These are phyloP conservation scores for Rhinella marina DNA, from an alignment of 2,797 vertebrate species.

Conservation along the genomic window DNA sequence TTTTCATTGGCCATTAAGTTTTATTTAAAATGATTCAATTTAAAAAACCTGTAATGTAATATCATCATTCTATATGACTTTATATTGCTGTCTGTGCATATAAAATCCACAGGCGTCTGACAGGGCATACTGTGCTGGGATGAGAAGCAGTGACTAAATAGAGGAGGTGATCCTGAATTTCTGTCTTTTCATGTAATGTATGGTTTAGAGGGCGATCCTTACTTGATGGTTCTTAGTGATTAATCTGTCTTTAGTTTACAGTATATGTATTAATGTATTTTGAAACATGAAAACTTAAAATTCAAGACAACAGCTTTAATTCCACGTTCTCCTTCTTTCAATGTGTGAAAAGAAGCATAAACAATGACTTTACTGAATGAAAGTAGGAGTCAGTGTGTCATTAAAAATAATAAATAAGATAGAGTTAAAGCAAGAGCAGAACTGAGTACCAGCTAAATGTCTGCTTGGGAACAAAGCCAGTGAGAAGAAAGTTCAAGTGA, in stretches of 20 bases:
- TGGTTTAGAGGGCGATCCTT: background rate
- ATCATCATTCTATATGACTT: too few species aligned
- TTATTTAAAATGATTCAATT: too few species aligned
- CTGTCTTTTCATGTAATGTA: too few species aligned
- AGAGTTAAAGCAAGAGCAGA: conserved; percentile 22
- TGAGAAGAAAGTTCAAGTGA: conserved; percentile 26
- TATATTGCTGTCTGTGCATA: too few species aligned
- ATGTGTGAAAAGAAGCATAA: conserved; percentile 38
- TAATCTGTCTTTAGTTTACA: background rate
- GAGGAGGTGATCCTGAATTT: too few species aligned
- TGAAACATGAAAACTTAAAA: background rate
- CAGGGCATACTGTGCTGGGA: too few species aligned
- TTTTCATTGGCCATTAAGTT: too few species aligned
- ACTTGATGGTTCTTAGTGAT: background rate
- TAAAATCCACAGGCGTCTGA: too few species aligned
- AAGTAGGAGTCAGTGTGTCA: conserved; percentile 28
- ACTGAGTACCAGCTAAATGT: conserved; percentile 42
- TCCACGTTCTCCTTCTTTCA: background rate
- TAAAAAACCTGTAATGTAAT: too few species aligned
- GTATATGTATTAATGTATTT: background rate
- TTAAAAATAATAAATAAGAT: conserved; percentile 49
- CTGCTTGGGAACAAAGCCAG: conserved; percentile 54
- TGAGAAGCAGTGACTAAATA: too few species aligned
- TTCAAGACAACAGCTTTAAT: background rate
- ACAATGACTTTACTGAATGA: conserved; percentile 24